phyloP scores from a whole-genome alignment of 2,113 vertebrate genomes.

The Odocoileus hemionus region DNA sequence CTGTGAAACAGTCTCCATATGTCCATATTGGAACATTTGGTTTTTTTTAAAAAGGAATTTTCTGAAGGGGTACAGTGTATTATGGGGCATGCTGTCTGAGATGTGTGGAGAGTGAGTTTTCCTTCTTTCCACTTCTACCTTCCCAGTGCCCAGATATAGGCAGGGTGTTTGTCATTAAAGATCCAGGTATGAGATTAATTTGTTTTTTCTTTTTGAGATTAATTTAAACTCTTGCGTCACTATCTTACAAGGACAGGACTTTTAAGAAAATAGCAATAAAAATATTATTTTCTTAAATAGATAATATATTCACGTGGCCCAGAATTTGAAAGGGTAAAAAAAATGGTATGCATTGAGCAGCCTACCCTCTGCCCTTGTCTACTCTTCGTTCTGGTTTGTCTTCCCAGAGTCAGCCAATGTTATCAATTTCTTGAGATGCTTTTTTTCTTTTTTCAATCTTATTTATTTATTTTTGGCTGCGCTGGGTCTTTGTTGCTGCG shows the following conservation, averaged over 20 bases:
- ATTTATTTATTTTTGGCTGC: neutral
- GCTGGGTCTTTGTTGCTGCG: neutral
- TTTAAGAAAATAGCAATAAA: neutral
- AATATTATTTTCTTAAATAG: slow-evolving; percentile 5
- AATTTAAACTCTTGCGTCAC: neutral
- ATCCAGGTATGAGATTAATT: neutral
- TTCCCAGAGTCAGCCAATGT: neutral
- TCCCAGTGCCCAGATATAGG: neutral
- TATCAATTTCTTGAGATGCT: neutral
- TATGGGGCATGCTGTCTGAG: neutral
- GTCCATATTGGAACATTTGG: neutral
- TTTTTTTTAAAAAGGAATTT: neutral
- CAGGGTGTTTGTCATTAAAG: neutral
- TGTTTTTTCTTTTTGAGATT: neutral
- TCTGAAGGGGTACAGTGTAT: neutral
- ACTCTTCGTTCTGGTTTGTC: neutral
- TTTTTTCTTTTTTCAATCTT: neutral
- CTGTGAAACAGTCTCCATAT: neutral
- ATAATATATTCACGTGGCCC: neutral
- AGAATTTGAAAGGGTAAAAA: neutral
- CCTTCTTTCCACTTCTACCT: neutral
- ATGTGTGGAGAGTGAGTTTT: slow-evolving; percentile 6
- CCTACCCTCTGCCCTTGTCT: neutral
- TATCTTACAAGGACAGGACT: neutral
- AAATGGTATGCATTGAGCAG: neutral